Base-by-base conservation (phyloP, 2,888 invertebrate genomes). In the Desoria tigrina region DNA sequence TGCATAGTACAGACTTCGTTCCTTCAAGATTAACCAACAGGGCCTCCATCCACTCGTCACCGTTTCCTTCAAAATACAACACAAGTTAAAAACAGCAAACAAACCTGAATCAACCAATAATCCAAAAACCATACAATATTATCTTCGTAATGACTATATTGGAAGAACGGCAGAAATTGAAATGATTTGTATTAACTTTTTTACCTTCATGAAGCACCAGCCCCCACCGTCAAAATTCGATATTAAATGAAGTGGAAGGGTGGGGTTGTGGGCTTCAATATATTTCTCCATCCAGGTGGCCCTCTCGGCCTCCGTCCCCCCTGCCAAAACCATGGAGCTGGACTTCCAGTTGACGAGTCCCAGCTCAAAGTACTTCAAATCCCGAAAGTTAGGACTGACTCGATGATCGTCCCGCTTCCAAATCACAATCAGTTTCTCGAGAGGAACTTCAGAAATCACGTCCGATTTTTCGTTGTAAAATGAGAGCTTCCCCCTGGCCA, bases 251-350 rank as follows among this genome's bases (percentile, higher is more conserved):
- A 85, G 80, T 1, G 88, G 86, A 78, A 88, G 86, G n/a, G 84
- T 83, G 28, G 84, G 82, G 0, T 89, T 89, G 23, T 90, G 80
- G 75, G 87, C 86, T 79, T 91, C 90, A 1, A 89, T 84, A 24
- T 92, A 83, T 78, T 88, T 88, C 78, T 90, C 90, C 80, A 90
- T 88, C 92, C 92, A 92, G 66, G 86, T 79, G 61, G 83, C 77
- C 77, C 84, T 77, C 67, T 74, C 73, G 1, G 53, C 61, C 26
- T 82, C 82, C n/a, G 80, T 79, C 77, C 77, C 59, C 76, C 76
- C 69, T 76, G 78, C 72, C 78, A 78, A 63, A 27, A 68, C 61
- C 23, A 68, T 53, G 77, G 39, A 69, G 9, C 68, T 63, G 1
- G 24, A 42, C 54, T 74, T 73, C 3, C 70, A 66, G 49, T 69